Base-by-base conservation (phyloP, 2,797 vertebrate genomes). In the Hippocampus kuda region DNA sequence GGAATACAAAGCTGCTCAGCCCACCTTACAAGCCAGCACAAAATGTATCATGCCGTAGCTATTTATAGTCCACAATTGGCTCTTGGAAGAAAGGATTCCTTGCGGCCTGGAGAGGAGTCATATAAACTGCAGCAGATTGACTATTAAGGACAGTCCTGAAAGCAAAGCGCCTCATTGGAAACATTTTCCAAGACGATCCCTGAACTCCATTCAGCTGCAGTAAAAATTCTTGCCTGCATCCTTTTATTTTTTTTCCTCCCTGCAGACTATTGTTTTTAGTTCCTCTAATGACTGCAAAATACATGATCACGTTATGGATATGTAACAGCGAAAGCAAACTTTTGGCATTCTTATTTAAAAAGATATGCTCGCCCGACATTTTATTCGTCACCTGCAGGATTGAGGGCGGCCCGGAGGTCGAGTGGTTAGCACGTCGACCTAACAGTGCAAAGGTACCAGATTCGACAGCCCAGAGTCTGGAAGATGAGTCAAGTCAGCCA, bases 161-260 rank as follows among this genome's bases (percentile, higher is more conserved):
- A 72, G 67, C 71, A 11, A 48, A 75, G 74, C 26, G 68, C 57
- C 51, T 74, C 13, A 22, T 38, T 76, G 34, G 78, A 83, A 80
- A 75, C 72, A 69, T 83, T 88, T 85, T 89, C 87, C 86, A 81
- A 73, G 70, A 72, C 79, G 56, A 75, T 82, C 70, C 76, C 78
- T 78, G 75, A 80, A 13, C 34, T 51, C 30, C 61, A 77, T 66
- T 62, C 63, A 61, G 57, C 59, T 44, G 62, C 70, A 79, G 76
- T 83, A 75, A 83, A 83, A 79, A 80, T 75, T 73, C 72, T 72
- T 75, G 54, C 63, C 57, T 63, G 60, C 26, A 54, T 67, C 49
- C 10, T 49, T 65, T 48, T 48, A 12, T 26, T 63, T 57, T 62
- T 63, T 57, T 62, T 20, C 46, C 22, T 30, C 59, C 24, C 27